Conservation (phyloP, 1,140 invertebrate genomes). For the Drosophila auraria region DNA sequence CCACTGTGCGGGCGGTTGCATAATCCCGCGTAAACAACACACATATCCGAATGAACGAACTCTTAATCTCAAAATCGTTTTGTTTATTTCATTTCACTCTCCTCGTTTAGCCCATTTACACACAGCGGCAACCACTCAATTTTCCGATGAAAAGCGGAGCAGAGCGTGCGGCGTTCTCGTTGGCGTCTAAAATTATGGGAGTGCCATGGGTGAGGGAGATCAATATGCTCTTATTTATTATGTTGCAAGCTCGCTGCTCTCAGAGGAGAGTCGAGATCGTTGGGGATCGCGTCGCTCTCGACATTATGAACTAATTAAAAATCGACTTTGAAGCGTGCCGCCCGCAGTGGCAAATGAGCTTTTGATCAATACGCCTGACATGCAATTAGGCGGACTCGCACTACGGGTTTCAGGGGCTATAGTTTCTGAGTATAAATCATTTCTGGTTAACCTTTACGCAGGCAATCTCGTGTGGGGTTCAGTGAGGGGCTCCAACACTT, state of each 20-base stretch:
- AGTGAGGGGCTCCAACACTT: background rate
- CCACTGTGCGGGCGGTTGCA: slow-evolving; percentile 76
- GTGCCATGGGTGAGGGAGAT: slow-evolving; percentile 43
- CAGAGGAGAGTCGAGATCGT: background rate
- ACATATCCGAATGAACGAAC: slow-evolving; percentile 39
- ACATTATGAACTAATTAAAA: slow-evolving; percentile 75
- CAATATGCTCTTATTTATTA: slow-evolving; percentile 56
- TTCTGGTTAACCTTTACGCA: slow-evolving; percentile 63
- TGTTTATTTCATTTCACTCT: slow-evolving; percentile 73
- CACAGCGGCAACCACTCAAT: slow-evolving; percentile 23
- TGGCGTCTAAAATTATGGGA: slow-evolving; percentile 48
- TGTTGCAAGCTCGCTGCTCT: slow-evolving; percentile 50
- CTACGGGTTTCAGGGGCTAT: slow-evolving; percentile 11
- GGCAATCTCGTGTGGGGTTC: slow-evolving; percentile 8
- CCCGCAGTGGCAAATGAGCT: slow-evolving; percentile 55
- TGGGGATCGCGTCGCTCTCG: slow-evolving; percentile 46
- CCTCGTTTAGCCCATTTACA: slow-evolving; percentile 70
- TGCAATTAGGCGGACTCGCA: slow-evolving; percentile 67
- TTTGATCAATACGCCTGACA: slow-evolving; percentile 65
- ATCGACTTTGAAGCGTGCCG: slow-evolving; percentile 65
- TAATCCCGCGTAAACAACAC: slow-evolving; percentile 69
- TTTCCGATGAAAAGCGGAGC: slow-evolving; percentile 34
- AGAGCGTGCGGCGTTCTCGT: slow-evolving; percentile 3
- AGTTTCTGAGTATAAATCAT: slow-evolving; percentile 44
- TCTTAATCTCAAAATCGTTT: slow-evolving; percentile 76